phyloP scores from a whole-genome alignment of 1,140 invertebrate genomes.

The Microplitis demolitor region DNA sequence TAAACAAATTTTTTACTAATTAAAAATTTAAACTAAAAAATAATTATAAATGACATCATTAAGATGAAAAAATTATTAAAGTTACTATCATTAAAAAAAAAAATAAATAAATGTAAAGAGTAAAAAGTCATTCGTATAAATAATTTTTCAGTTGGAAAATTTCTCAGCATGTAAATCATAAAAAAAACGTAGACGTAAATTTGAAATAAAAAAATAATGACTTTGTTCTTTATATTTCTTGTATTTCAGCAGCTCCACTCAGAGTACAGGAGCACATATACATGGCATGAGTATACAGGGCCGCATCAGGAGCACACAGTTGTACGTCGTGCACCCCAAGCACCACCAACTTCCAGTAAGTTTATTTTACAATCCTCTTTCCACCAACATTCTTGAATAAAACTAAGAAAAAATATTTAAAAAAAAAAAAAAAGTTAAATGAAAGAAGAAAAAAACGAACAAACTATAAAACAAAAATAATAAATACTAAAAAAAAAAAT shows the following conservation, averaged over 20 bases:
- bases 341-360: slow-evolving; percentile 64
- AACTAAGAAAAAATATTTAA: background rate
- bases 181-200: background rate
- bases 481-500: background rate
- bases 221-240: slow-evolving; percentile 25
- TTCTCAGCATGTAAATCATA: background rate
- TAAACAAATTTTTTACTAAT: too few relatives aligned
- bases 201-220: slow-evolving; percentile 11
- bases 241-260: slow-evolving; percentile 80
- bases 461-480: background rate
- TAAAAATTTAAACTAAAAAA: too few relatives aligned
- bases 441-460: background rate
- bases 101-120: too few relatives aligned
- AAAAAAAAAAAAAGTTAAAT: too few relatives aligned
- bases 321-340: slow-evolving; percentile 68
- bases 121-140: background rate
- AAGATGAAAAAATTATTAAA: too few relatives aligned
- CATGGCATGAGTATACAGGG: slow-evolving; percentile 88
- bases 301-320: slow-evolving; percentile 66
- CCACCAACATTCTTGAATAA: slow-evolving; percentile 3
- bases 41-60: too few relatives aligned
- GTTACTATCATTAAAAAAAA: too few relatives aligned
- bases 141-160: background rate
- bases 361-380: slow-evolving; percentile 52
- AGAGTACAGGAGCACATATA: slow-evolving; percentile 89